Conservation (phyloP, 2,797 vertebrate genomes). For the Megaceryle alcyon region DNA sequence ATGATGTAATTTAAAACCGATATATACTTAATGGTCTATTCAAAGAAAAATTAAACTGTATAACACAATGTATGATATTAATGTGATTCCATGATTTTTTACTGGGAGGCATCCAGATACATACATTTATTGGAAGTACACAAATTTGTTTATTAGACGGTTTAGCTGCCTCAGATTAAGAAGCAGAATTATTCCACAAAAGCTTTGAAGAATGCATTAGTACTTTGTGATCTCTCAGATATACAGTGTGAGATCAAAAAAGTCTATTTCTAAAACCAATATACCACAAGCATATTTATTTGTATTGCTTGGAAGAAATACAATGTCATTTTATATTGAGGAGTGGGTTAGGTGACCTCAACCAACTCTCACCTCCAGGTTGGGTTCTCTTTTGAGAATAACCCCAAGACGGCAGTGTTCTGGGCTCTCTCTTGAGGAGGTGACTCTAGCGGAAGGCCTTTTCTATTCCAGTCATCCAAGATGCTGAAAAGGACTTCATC, state of each 20-base stretch:
- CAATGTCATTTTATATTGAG: background rate
- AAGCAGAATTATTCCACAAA: background rate
- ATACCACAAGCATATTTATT: background rate
- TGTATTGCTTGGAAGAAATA: background rate
- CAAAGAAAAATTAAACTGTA: background rate
- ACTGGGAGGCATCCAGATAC: background rate
- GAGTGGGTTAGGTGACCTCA: background rate
- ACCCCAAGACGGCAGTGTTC: background rate
- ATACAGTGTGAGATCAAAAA: background rate
- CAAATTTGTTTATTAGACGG: background rate
- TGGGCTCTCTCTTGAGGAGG: background rate
- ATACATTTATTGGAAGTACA: background rate
- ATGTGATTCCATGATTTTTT: background rate
- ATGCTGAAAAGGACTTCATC: background rate
- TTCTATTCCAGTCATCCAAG: background rate
- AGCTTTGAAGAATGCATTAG: background rate
- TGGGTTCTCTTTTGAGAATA: background rate
- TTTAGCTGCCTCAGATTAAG: background rate
- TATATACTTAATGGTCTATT: background rate
- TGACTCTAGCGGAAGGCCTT: background rate
- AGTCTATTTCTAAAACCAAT: background rate
- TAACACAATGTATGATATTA: background rate
- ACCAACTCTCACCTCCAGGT: background rate
- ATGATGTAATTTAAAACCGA: background rate
- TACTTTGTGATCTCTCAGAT: background rate